A percentile compares a stretch with the other conserved stretches of the same genome.
Conservation (phyloP, 2,113 vertebrate genomes). For the Tichodroma muraria region DNA sequence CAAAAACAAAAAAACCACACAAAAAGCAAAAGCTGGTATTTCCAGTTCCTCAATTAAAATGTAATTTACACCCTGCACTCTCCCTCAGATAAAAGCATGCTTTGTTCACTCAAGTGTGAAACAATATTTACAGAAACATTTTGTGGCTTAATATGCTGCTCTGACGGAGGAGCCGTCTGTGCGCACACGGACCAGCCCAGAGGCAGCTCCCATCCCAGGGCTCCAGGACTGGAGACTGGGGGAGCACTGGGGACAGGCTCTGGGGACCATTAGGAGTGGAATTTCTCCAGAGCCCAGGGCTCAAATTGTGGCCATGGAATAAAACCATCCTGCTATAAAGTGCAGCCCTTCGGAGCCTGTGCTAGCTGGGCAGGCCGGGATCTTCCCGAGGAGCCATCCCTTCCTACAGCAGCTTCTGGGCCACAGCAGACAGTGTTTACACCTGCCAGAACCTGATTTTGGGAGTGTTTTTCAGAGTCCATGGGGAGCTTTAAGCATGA, state of each 20-base stretch:
- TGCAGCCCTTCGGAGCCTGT: background rate
- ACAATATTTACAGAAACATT: constrained; percentile 48
- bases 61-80: constrained; percentile 37
- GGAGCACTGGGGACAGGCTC: background rate
- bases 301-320: background rate
- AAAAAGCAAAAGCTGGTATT: background rate
- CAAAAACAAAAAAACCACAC: background rate
- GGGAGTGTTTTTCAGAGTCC: background rate
- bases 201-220: background rate
- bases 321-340: background rate
- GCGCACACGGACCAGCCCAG: accelerated
- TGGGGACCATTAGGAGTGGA: background rate
- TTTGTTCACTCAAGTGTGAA: constrained; percentile 41
- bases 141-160: background rate
- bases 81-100: constrained; percentile 20
- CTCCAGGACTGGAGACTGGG: background rate
- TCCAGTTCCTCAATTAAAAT: constrained; percentile 36
- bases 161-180: background rate
- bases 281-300: background rate
- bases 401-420: background rate
- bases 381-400: background rate
- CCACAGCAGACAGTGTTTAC: background rate
- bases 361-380: background rate
- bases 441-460: background rate
- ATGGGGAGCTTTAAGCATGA: background rate